Evolutionary conservation across 2,113 vertebrate genomes (phyloP), one percentile per base, ranked within the genome.

Genomic region (Salminus brasiliensis): DNA sequence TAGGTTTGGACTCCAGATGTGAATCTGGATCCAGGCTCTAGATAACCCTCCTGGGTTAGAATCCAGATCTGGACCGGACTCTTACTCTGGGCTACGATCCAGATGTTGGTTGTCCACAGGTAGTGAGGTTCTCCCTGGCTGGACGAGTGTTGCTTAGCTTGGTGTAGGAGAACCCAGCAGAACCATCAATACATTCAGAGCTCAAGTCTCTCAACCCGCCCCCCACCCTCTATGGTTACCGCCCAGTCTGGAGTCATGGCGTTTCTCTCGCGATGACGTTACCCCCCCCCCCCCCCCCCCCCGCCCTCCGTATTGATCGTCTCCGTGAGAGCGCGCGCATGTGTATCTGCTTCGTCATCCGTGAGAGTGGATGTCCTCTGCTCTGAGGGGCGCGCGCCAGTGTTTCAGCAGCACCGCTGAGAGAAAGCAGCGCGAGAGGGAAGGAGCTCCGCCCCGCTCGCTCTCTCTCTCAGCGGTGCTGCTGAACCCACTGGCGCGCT

Each of bases 181-280:
- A n/a, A n/a, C n/a, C n/a, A n/a, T n/a, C n/a, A n/a, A n/a, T n/a
- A n/a, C n/a, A n/a, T n/a, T n/a, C n/a, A n/a, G n/a, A n/a, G n/a
- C n/a, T n/a, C 2, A 13, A 36, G n/a, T 49, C 67, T 5, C n/a
- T 81, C 74, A 62, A 16, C 65, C 66, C 79, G 41, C 74, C 52
- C 70, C 57, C 85, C 68, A 86, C 86, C 67, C 63, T 67, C 41
- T 53, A 45, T 53, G 52, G 23, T 25, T 25, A 8, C 49, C 52
- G 8, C 52, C 52, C 52, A 25, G 52, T 45, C 43, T 45, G 43
- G 11, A 45, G n/a, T 52, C 16, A 55, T 55, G 21, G 52, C 23
- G 52, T 55, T 55, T 55, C n/a, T 25, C 23, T 55, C n/a, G 10
- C 8, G 52, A n/a, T 55, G 52, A 55, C 52, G 23, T 55, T 25